Evolutionary conservation across 2,113 vertebrate species (phyloP).

Genomic region (Arizona elegans): DNA sequence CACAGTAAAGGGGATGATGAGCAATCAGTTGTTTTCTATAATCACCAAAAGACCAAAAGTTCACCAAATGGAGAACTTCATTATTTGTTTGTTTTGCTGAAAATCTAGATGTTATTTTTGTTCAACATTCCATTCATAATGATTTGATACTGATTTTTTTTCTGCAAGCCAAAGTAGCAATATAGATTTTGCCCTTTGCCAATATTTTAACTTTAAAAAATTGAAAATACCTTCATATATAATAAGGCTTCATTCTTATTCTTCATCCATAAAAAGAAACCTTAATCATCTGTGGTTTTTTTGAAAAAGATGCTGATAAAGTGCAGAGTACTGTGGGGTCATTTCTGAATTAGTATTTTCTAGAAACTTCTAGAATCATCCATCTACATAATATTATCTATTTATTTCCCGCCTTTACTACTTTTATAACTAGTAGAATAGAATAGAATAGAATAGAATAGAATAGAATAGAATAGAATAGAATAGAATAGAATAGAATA

Average conservation of each 20-base stretch:
- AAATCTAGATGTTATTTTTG: not conserved
- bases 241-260: slow-evolving; percentile 30
- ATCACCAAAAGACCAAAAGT: not conserved
- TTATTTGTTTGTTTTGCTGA: not conserved
- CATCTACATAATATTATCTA: too few species aligned
- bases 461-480: too few species aligned
- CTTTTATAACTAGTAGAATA: not conserved
- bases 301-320: slow-evolving; percentile 80
- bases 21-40: not conserved
- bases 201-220: not conserved
- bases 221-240: not conserved
- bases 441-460: too few species aligned
- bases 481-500: too few species aligned
- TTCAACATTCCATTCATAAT: not conserved
- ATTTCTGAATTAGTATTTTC: too few species aligned
- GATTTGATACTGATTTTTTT: not conserved
- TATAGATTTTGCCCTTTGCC: not conserved
- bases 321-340: slow-evolving; percentile 61
- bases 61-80: not conserved
- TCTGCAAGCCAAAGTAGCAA: not conserved
- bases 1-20: not conserved
- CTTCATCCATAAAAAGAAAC: slow-evolving; percentile 73
- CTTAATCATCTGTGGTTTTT: slow-evolving; percentile 79
- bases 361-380: too few species aligned
- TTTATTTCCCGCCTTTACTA: too few species aligned